These are phyloP conservation scores for Sphenodon punctatus DNA, from an alignment of 2,797 vertebrate species.

Conservation along the genomic window DNA sequence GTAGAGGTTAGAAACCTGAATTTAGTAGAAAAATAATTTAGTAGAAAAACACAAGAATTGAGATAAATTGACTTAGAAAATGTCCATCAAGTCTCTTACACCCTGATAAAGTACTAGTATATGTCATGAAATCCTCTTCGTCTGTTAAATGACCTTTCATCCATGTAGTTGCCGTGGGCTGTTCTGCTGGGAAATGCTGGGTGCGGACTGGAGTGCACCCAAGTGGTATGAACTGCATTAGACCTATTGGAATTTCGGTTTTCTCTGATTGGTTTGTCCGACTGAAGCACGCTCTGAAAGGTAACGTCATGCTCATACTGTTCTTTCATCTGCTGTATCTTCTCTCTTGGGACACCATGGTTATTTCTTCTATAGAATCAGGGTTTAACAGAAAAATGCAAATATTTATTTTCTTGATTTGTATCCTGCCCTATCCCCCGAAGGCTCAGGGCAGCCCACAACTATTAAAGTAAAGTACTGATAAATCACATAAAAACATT, in stretches of 20 bases:
- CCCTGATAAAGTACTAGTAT: constrained; percentile 34
- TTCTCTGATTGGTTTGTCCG: constrained; percentile 67
- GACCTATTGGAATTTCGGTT: constrained; percentile 29
- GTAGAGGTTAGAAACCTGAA: neutral
- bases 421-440: no score
- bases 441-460: no score
- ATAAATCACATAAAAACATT: no score
- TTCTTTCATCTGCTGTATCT: constrained; percentile 80
- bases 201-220: neutral
- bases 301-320: constrained; percentile 76
- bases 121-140: constrained; percentile 15
- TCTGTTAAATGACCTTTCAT: neutral
- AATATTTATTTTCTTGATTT: constrained; percentile 21
- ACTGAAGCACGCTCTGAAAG: constrained; percentile 75
- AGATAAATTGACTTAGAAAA: constrained; percentile 46
- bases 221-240: neutral
- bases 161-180: neutral
- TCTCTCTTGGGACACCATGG: constrained; percentile 74
- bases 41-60: constrained; percentile 57
- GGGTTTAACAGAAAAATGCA: constrained; percentile 32
- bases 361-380: constrained; percentile 72
- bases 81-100: neutral
- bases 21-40: no score
- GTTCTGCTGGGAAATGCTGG: constrained; percentile 29
- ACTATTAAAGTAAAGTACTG: no score